Percentiles rank a stretch among this genome's conserved stretches.
Conservation (phyloP, 1,140 invertebrate genomes). For the Dendrolimus kikuchii region DNA sequence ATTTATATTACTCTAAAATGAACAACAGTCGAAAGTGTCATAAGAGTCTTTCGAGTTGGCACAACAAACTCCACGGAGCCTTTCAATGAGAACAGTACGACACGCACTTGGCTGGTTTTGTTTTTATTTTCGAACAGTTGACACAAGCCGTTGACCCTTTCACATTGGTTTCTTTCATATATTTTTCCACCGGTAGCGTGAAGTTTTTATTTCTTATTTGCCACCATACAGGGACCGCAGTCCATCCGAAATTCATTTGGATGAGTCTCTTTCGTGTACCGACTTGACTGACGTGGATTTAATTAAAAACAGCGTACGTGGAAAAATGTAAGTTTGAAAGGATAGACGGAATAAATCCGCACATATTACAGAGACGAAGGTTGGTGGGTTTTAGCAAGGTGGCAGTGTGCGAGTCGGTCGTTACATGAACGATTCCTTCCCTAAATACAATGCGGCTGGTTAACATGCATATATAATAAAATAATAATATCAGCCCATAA, state of each 20-base stretch:
- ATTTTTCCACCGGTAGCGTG: constrained; percentile 37
- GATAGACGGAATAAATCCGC: too few relatives aligned
- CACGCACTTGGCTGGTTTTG: background rate
- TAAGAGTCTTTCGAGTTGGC: too few relatives aligned
- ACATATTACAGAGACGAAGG: too few relatives aligned
- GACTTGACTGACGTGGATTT: constrained; percentile 26
- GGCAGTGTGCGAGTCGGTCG: too few relatives aligned
- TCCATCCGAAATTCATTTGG: constrained; percentile 52
- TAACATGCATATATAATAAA: too few relatives aligned
- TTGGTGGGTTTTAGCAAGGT: too few relatives aligned
- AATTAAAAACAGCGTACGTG: constrained; percentile 24
- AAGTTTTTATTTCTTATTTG: constrained; percentile 46
- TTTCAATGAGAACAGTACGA: background rate
- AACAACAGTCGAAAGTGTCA: too few relatives aligned
- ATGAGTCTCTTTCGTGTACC: constrained; percentile 32
- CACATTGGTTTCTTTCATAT: constrained; percentile 52
- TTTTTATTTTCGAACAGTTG: background rate
- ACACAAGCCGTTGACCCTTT: constrained; percentile 25
- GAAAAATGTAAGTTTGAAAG: too few relatives aligned
- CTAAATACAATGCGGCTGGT: too few relatives aligned
- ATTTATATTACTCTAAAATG: too few relatives aligned
- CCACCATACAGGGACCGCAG: constrained; percentile 31
- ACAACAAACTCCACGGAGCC: background rate
- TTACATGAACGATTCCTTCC: too few relatives aligned
- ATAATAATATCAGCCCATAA: too few relatives aligned